Conservation (phyloP, 2,888 invertebrate genomes). For the Craniophora ligustri region DNA sequence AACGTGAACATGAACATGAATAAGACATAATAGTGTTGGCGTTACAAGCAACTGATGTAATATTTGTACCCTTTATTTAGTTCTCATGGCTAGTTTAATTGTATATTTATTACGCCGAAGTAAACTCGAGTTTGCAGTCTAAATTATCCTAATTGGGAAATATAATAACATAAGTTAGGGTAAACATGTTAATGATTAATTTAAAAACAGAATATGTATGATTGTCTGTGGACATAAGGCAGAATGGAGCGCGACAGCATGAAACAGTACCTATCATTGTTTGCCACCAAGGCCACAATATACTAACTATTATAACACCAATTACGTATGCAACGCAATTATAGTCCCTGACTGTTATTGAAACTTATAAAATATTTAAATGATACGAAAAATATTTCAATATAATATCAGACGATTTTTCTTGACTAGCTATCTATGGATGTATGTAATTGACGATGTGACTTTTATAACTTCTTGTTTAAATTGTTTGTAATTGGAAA, state of each 20-base stretch:
- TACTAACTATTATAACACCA: conserved; percentile 34
- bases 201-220: not conserved
- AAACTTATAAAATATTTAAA: conserved; percentile 11
- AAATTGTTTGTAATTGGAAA: conserved; percentile 57
- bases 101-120: not conserved
- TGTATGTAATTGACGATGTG: conserved; percentile 2
- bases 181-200: not conserved
- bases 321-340: conserved; percentile 17
- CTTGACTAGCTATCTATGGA: not conserved
- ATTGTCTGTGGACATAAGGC: conserved; percentile 11
- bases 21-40: conserved; percentile 9
- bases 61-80: conserved; percentile 9
- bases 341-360: conserved; percentile 6
- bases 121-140: not conserved
- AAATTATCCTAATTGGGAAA: not conserved
- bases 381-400: not conserved
- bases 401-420: too few species aligned
- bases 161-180: not conserved
- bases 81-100: not conserved
- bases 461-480: conserved; percentile 25
- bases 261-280: conserved; percentile 46
- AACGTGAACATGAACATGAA: conserved; percentile 11
- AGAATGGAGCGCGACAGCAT: conserved; percentile 20
- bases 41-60: conserved; percentile 15
- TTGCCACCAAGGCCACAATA: conserved; percentile 38